phyloP scores from a whole-genome alignment of 2,888 invertebrate species.

The Syrista parreyssii region DNA sequence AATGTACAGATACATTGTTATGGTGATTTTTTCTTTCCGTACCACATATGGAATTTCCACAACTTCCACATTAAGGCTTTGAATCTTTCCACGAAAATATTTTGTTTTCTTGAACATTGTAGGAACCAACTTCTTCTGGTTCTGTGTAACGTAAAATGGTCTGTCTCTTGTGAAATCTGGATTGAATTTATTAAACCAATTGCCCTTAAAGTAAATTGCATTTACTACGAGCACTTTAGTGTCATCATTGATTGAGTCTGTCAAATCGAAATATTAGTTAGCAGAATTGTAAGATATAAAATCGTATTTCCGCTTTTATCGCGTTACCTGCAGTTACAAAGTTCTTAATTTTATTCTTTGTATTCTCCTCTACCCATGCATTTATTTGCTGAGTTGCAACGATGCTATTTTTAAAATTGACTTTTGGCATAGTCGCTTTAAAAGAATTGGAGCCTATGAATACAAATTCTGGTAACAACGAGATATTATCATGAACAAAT shows the following conservation, averaged over 20 bases:
- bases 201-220: conserved; percentile 67
- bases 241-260: conserved; percentile 44
- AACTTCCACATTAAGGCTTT: conserved; percentile 55
- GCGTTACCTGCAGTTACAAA: conserved; percentile 62
- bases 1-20: too few species aligned
- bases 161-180: conserved; percentile 50
- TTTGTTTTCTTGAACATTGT: conserved; percentile 35
- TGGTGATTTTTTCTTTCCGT: background rate
- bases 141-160: conserved; percentile 56
- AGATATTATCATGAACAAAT: conserved; percentile 49
- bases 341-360: conserved; percentile 68
- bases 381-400: conserved; percentile 67
- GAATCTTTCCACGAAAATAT: conserved; percentile 39
- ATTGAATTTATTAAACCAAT: conserved; percentile 63
- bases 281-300: background rate
- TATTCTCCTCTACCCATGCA: conserved; percentile 68
- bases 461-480: conserved; percentile 40
- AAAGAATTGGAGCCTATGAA: conserved; percentile 46
- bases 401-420: conserved; percentile 52
- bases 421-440: conserved; percentile 42
- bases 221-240: conserved; percentile 64
- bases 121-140: conserved; percentile 50
- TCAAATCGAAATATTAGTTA: background rate
- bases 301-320: background rate
- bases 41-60: conserved; percentile 65